phyloP scores from a whole-genome alignment of 2,888 invertebrate species.

The Pseudanteris insignis region DNA sequence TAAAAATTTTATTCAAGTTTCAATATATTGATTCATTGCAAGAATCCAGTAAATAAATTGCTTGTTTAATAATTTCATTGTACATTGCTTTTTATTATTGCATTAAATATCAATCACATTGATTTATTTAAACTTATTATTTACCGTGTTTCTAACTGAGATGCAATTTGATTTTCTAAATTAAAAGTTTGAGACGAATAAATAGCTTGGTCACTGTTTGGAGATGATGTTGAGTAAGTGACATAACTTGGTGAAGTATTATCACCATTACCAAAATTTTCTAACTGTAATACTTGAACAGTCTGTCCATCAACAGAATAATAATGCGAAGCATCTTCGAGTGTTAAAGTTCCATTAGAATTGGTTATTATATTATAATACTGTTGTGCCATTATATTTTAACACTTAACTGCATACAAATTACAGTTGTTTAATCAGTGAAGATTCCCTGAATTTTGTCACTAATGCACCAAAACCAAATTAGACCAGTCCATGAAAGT shows the following conservation, averaged over 20 bases:
- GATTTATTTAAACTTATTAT: slow-evolving; percentile 18
- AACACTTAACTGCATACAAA: slow-evolving; percentile 49
- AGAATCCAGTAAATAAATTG: too few relatives aligned
- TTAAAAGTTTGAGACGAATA: slow-evolving; percentile 57
- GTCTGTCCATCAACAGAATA: slow-evolving; percentile 58
- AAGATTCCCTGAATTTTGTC: slow-evolving; percentile 41
- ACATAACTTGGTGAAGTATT: slow-evolving; percentile 54
- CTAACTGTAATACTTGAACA: slow-evolving; percentile 57
- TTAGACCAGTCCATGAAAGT: slow-evolving; percentile 55
- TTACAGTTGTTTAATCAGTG: slow-evolving; percentile 46
- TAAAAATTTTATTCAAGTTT: too few relatives aligned
- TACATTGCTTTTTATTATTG: too few relatives aligned
- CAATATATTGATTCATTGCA: too few relatives aligned
- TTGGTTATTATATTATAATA: slow-evolving; percentile 62
- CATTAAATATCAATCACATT: too few relatives aligned
- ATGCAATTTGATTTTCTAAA: slow-evolving; percentile 54
- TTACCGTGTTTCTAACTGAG: slow-evolving; percentile 63
- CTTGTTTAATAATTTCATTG: too few relatives aligned
- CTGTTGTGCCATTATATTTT: slow-evolving; percentile 60
- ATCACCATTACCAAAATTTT: slow-evolving; percentile 58
- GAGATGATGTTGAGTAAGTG: slow-evolving; percentile 55
- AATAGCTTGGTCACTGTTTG: slow-evolving; percentile 54
- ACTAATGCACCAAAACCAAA: slow-evolving; percentile 46
- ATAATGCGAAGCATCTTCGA: slow-evolving; percentile 59
- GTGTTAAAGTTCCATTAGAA: slow-evolving; percentile 58